Conservation (phyloP, 2,888 invertebrate genomes). For the Ypsolopha sequella region DNA sequence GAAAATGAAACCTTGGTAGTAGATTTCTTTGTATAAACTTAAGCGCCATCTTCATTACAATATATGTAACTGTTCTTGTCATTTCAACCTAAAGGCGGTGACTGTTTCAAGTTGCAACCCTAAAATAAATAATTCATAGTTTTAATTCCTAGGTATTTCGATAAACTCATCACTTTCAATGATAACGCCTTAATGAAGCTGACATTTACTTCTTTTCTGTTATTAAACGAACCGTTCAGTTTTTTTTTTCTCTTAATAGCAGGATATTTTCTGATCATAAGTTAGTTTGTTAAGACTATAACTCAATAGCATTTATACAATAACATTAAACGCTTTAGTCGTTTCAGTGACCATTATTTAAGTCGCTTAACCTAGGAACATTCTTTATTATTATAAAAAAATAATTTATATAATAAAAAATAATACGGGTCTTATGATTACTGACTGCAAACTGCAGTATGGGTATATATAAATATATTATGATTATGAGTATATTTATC, state of each 20-base stretch:
- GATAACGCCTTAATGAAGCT: constrained; percentile 24
- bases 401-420: no score
- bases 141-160: neutral
- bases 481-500: no score
- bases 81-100: no score
- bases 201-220: constrained; percentile 25
- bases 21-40: neutral
- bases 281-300: constrained; percentile 31
- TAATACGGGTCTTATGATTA: no score
- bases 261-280: constrained; percentile 16
- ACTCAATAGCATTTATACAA: constrained; percentile 15
- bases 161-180: constrained; percentile 28
- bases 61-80: neutral
- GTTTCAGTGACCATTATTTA: no score
- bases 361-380: no score
- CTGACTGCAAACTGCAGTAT: no score
- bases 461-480: no score
- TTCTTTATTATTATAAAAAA: no score
- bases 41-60: neutral
- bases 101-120: no score
- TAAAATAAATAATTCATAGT: neutral
- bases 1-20: neutral
- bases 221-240: constrained; percentile 13
- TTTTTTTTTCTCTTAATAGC: constrained; percentile 23
- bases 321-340: no score